phyloP scores from a whole-genome alignment of 1,140 invertebrate genomes.

The Drosophila pectinifera region DNA sequence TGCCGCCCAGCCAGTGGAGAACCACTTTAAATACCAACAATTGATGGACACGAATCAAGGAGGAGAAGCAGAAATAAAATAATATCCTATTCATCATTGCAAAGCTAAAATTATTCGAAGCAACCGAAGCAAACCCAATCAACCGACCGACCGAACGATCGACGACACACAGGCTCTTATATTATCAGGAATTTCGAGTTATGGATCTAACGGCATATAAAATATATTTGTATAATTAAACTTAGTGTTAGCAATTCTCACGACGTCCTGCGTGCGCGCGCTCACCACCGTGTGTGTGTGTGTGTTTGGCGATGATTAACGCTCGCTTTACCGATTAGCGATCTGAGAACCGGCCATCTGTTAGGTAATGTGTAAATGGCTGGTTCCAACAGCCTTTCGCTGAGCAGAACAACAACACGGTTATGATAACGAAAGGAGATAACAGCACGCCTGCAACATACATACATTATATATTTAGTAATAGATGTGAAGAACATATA shows the following conservation, averaged over 20 bases:
- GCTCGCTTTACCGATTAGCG: slow-evolving; percentile 19
- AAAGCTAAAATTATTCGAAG: slow-evolving; percentile 58
- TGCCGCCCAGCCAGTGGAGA: slow-evolving; percentile 58
- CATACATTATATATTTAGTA: slow-evolving; percentile 76
- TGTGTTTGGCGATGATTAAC: slow-evolving; percentile 57
- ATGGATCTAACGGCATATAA: slow-evolving; percentile 68
- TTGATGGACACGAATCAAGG: slow-evolving; percentile 33
- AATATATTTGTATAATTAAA: slow-evolving; percentile 81
- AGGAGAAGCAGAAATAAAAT: slow-evolving; percentile 39
- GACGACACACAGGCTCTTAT: slow-evolving; percentile 74
- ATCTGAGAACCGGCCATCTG: slow-evolving; percentile 44
- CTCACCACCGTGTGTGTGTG: slow-evolving; percentile 42
- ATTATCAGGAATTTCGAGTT: slow-evolving; percentile 74
- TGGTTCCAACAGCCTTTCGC: slow-evolving; percentile 45
- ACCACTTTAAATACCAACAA: slow-evolving; percentile 60
- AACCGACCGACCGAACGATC: slow-evolving; percentile 60
- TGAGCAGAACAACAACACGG: slow-evolving; percentile 33
- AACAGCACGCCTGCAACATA: slow-evolving; percentile 47
- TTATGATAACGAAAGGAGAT: slow-evolving; percentile 23
- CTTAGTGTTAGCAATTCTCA: slow-evolving; percentile 77
- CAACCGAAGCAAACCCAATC: slow-evolving; percentile 43
- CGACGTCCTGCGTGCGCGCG: slow-evolving; percentile 67
- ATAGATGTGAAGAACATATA: slow-evolving; percentile 76
- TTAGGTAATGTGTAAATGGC: slow-evolving; percentile 57
- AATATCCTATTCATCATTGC: slow-evolving; percentile 73